Base-by-base conservation (phyloP, 2,113 vertebrate genomes). In the Colossoma macropomum region DNA sequence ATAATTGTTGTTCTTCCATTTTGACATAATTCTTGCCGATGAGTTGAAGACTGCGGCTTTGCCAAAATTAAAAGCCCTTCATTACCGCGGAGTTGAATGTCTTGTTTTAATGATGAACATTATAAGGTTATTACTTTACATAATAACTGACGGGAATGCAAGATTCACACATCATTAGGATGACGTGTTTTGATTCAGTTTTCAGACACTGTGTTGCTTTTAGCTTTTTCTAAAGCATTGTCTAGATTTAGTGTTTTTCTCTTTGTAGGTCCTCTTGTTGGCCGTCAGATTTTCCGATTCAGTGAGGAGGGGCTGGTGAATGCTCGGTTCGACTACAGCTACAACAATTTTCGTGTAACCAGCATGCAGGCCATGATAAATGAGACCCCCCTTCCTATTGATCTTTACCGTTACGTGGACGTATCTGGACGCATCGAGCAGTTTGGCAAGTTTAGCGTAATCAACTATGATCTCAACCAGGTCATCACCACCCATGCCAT, bases 321-420 rank as follows among this genome's bases (percentile, higher is more conserved):
- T 0, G 98, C 97, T 78, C 94, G 97, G 4, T 99, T 99, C 89
- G 98, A 99, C 95, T 99, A 99, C 91, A 98, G 98, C 92, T 99
- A 98, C 85, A 98, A 99, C 92, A 98, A 97, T 92, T 98, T 99
- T 89, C 93, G 96, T 52, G 97, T 99, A 82, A 99, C 98, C 0
- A 99, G 97, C 91, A 98, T 99, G 97, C 97, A 99, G 90, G 97
- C 97, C 12, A 97, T 98, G 92, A 98, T 99, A 87, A 99, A 99
- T 0, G 97, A 99, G 90, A 98, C 96, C 0, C 97, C 98, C 11
- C 95, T 98, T 69, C 97, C 97, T 32, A 98, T 99, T 5, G 97
- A 98, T 76, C 91, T 99, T 9, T 99, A 99, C 89, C 95, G 97
- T 48, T 98, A 99, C 0, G 97, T 98, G 0, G 97, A 99, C 32